Evolutionary conservation across 2,888 invertebrate species (phyloP).

Genomic region (Pheosia gnoma): DNA sequence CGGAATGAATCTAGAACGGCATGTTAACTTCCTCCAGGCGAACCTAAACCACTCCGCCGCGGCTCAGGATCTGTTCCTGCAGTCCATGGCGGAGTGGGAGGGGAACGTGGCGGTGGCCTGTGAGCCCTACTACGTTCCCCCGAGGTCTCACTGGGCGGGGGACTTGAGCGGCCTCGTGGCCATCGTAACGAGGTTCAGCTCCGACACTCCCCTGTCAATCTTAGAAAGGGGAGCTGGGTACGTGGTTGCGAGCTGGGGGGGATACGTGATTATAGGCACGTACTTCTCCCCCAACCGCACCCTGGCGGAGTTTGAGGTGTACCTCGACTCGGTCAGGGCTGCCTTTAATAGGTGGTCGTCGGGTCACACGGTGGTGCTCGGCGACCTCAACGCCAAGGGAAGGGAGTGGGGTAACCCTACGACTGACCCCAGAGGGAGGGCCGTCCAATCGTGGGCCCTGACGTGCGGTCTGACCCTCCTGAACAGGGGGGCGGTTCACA

Average conservation of each 20-base stretch:
- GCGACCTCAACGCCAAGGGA: conserved; percentile 29
- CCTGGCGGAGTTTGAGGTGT: conserved; percentile 26
- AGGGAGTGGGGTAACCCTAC: conserved; percentile 24
- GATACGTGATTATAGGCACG: conserved; percentile 13
- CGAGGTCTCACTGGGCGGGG: conserved; percentile 2
- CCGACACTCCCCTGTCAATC: conserved; percentile 9
- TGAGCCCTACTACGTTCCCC: conserved; percentile 9
- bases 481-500: background rate
- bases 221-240: conserved; percentile 16
- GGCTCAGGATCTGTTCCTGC: conserved; percentile 11
- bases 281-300: conserved; percentile 32
- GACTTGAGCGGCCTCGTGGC: conserved; percentile 3
- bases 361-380: conserved; percentile 9
- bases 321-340: conserved; percentile 11
- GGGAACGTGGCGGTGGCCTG: conserved; percentile 7
- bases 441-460: background rate
- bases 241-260: conserved; percentile 11
- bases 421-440: background rate
- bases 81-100: conserved; percentile 15
- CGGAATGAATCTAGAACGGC: background rate
- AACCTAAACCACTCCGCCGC: too few species aligned
- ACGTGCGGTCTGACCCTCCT: background rate
- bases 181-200: conserved; percentile 1
- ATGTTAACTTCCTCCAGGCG: conserved; percentile 2
- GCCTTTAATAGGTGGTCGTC: conserved; percentile 4